Evolutionary conservation across 1,140 invertebrate genomes (phyloP).

Genomic region (Bilobella aurantiaca): DNA sequence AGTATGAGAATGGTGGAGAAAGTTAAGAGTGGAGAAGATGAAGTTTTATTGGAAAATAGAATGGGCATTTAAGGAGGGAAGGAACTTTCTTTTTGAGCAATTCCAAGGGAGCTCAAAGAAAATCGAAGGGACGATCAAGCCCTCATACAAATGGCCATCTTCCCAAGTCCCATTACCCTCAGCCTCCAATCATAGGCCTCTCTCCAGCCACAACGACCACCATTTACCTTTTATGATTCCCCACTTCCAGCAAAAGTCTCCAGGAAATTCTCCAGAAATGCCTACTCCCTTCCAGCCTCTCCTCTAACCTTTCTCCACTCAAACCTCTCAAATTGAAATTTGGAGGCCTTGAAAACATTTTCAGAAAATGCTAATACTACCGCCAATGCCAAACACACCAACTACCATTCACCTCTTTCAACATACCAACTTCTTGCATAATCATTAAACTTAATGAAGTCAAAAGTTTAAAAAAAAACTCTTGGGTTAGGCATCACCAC

Average conservation of each 20-base stretch:
- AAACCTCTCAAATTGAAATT: background rate
- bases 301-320: background rate
- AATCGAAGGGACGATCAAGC: slow-evolving; percentile 32
- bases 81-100: slow-evolving; percentile 24
- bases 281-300: background rate
- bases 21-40: slow-evolving; percentile 30
- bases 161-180: slow-evolving; percentile 2
- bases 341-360: background rate
- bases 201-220: background rate
- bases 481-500: too few species aligned
- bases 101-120: too few species aligned
- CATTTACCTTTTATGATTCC: background rate
- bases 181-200: background rate
- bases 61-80: slow-evolving; percentile 30
- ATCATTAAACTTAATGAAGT: background rate
- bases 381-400: background rate
- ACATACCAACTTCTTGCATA: background rate
- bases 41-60: slow-evolving; percentile 36
- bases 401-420: background rate
- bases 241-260: too few species aligned
- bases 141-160: slow-evolving; percentile 33
- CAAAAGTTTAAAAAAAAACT: too few species aligned
- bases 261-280: too few species aligned
- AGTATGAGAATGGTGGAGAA: slow-evolving; percentile 27
- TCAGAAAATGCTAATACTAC: background rate